Evolutionary conservation across 2,797 vertebrate genomes (phyloP).

Genomic region (Poecilia gillii): DNA sequence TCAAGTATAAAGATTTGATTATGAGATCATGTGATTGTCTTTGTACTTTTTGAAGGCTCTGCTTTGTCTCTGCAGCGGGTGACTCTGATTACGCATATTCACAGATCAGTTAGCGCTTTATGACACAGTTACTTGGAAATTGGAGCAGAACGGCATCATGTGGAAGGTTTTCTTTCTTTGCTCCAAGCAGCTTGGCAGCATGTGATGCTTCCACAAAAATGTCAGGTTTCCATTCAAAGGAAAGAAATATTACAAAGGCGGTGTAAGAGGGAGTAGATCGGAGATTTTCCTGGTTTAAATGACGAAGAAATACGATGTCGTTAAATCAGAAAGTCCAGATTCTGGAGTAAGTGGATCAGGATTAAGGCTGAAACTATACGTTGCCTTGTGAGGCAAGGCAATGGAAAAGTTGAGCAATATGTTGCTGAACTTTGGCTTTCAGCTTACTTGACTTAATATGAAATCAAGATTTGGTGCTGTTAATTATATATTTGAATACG

Average conservation of each 20-base stretch:
- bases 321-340: neutral
- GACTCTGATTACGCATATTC: slow-evolving; percentile 25
- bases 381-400: neutral
- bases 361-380: neutral
- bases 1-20: neutral
- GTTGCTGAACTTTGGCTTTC: neutral
- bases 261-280: neutral
- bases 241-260: neutral
- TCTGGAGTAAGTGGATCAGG: neutral
- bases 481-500: neutral
- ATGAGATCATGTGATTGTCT: slow-evolving; percentile 28
- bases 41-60: slow-evolving; percentile 3
- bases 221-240: neutral
- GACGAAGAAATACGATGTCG: too few species aligned
- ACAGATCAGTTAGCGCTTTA: slow-evolving; percentile 5
- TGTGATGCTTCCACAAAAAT: slow-evolving; percentile 11
- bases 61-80: slow-evolving; percentile 23
- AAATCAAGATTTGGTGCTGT: neutral
- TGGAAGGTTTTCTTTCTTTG: slow-evolving; percentile 1
- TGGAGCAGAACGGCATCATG: slow-evolving; percentile 16
- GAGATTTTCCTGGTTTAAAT: neutral
- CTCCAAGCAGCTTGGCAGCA: neutral
- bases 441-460: neutral
- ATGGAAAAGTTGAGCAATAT: too few species aligned
- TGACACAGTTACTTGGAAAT: slow-evolving; percentile 6